A percentile compares a stretch with the other conserved stretches of the same genome.
These are phyloP conservation scores for Pocillopora verrucosa DNA, from an alignment of 64 coral and sea anemone species.

Conservation along the genomic window DNA sequence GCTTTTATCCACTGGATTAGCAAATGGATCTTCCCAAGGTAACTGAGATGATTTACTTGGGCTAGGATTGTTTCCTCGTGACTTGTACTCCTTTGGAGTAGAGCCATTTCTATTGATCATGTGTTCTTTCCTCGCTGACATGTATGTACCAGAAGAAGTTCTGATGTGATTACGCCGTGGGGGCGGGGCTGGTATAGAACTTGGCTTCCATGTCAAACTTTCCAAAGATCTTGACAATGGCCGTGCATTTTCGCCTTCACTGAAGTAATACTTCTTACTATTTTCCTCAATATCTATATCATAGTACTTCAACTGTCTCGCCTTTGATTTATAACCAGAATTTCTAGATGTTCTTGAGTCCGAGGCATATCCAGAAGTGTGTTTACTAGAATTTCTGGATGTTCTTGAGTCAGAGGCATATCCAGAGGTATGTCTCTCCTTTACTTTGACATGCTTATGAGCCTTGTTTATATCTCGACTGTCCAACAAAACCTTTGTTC, in stretches of 20 bases:
- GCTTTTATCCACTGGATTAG: constrained; percentile 91
- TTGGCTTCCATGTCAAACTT: constrained; percentile 55
- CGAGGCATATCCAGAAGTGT: constrained; percentile 31
- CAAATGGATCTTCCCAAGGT: constrained; percentile 98
- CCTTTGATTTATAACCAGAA: constrained; percentile 58
- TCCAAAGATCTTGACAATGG: constrained; percentile 69
- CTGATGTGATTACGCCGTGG: constrained; percentile 41
- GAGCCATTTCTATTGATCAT: constrained; percentile 52
- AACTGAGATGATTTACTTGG: constrained; percentile 72
- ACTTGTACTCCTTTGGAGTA: constrained; percentile 30
- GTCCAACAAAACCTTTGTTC: constrained; percentile 85
- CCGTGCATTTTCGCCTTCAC: constrained; percentile 34
- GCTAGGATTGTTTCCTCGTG: not conserved
- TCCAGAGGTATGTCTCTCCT: constrained; percentile 23
- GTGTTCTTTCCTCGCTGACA: constrained; percentile 46
- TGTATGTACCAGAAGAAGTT: constrained; percentile 52
- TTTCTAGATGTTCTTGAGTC: constrained; percentile 52
- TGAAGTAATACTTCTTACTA: constrained; percentile 43
- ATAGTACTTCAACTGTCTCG: constrained; percentile 59
- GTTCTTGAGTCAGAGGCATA: constrained; percentile 48
- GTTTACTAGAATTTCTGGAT: constrained; percentile 45
- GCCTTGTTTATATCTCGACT: constrained; percentile 67
- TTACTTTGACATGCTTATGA: not conserved
- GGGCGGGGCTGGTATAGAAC: constrained; percentile 7
- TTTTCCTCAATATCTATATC: constrained; percentile 43